phyloP scores from a whole-genome alignment of 2,888 invertebrate genomes.

The Stenichneumon culpator region DNA sequence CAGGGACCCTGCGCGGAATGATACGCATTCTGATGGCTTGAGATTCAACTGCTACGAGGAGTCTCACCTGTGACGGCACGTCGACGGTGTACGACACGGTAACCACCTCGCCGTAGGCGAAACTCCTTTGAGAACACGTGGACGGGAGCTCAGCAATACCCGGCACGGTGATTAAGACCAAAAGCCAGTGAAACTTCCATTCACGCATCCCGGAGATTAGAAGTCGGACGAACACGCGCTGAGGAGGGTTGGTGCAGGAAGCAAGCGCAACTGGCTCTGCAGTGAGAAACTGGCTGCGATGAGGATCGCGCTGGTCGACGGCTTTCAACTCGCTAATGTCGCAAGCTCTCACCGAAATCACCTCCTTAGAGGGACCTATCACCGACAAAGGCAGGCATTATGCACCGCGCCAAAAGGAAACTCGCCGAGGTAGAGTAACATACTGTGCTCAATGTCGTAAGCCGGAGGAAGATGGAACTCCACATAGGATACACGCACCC shows the following conservation, averaged over 20 bases:
- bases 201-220: slow-evolving; percentile 56
- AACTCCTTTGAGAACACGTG: not conserved
- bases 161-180: slow-evolving; percentile 11
- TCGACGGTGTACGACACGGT: not conserved
- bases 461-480: not conserved
- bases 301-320: slow-evolving; percentile 41
- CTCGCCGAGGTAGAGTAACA: not conserved
- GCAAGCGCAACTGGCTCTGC: slow-evolving; percentile 18
- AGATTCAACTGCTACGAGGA: not conserved
- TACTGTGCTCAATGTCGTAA: not conserved
- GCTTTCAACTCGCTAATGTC: slow-evolving; percentile 62
- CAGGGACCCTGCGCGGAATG: not conserved
- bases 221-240: slow-evolving; percentile 36
- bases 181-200: slow-evolving; percentile 49
- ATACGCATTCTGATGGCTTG: not conserved
- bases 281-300: slow-evolving; percentile 16
- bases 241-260: slow-evolving; percentile 34
- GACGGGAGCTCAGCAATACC: not conserved
- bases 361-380: not conserved
- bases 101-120: not conserved
- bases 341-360: slow-evolving; percentile 40
- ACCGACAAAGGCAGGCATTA: slow-evolving; percentile 43
- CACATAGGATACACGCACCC: slow-evolving; percentile 12
- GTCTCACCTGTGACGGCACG: not conserved
- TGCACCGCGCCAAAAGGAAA: slow-evolving; percentile 37